These are phyloP conservation scores for Perizoma affinitatum DNA, from an alignment of 2,888 invertebrate species.

Conservation along the genomic window DNA sequence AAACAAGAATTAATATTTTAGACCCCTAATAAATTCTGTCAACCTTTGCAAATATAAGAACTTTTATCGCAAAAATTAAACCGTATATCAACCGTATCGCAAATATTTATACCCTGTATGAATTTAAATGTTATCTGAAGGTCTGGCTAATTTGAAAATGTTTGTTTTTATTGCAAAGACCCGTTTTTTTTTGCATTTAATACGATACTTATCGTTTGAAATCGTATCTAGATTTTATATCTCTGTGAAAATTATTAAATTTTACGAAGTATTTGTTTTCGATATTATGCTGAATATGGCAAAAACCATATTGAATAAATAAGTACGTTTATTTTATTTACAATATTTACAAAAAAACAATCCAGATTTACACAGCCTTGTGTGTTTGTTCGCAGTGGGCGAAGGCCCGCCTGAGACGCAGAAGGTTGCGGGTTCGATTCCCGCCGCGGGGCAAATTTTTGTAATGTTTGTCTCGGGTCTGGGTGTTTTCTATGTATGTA, in stretches of 20 bases:
- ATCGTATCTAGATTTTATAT: too few species aligned
- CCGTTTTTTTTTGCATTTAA: too few species aligned
- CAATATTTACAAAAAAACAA: slow-evolving; percentile 7
- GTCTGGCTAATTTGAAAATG: neutral
- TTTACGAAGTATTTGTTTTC: too few species aligned
- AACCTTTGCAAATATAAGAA: neutral
- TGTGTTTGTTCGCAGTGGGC: slow-evolving; percentile 26
- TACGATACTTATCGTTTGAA: too few species aligned
- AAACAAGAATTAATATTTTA: neutral
- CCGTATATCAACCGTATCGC: neutral
- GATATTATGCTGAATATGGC: neutral
- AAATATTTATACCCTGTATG: too few species aligned
- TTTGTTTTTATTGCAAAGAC: neutral
- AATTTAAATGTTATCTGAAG: neutral
- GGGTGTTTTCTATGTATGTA: too few species aligned
- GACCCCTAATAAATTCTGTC: slow-evolving; percentile 1
- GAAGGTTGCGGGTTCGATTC: too few species aligned
- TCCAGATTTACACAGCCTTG: slow-evolving; percentile 15
- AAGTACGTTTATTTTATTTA: slow-evolving; percentile 7
- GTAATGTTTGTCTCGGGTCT: too few species aligned
- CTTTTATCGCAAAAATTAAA: slow-evolving; percentile 2
- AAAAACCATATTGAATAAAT: neutral
- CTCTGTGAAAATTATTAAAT: too few species aligned
- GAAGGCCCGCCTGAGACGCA: too few species aligned
- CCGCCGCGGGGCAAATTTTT: too few species aligned